Percentiles rank a stretch among this genome's conserved stretches.
Conservation (phyloP, 2,797 vertebrate genomes). For the Thripadectes ignobilis region DNA sequence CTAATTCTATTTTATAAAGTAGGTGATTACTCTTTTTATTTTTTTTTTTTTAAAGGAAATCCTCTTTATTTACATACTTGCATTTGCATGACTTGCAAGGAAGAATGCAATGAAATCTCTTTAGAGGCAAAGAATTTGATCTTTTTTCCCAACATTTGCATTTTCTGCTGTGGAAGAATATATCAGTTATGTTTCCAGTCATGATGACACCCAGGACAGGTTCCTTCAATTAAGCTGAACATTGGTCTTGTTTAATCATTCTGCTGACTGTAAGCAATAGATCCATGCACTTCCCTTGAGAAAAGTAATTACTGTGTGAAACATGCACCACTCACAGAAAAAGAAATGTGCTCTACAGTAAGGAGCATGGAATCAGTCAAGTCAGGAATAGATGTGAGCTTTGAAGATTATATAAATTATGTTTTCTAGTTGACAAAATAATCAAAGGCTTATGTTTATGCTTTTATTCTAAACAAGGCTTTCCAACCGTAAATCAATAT, state of each 20-base stretch:
- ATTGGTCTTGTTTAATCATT: not conserved
- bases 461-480: slow-evolving; percentile 56
- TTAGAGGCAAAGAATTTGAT: not conserved
- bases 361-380: slow-evolving; percentile 20
- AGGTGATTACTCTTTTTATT: not conserved
- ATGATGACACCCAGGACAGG: not conserved
- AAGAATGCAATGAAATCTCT: slow-evolving; percentile 18
- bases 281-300: not conserved
- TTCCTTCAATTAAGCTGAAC: not conserved
- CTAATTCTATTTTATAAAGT: not conserved
- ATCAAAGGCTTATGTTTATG: slow-evolving; percentile 66
- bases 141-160: not conserved
- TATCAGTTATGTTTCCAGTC: not conserved
- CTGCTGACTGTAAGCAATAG: not conserved
- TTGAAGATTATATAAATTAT: slow-evolving; percentile 65
- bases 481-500: slow-evolving; percentile 70
- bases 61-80: not conserved
- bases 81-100: not conserved
- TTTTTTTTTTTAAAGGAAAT: not conserved
- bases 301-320: slow-evolving; percentile 41
- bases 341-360: slow-evolving; percentile 31
- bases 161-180: not conserved
- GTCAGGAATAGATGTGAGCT: slow-evolving; percentile 34
- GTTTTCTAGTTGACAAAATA: slow-evolving; percentile 74
- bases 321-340: not conserved